A percentile compares a stretch with the other conserved stretches of the same genome.
These are phyloP conservation scores for Leucophenga maculata DNA, from an alignment of 2,888 invertebrate genomes.

Conservation along the genomic window DNA sequence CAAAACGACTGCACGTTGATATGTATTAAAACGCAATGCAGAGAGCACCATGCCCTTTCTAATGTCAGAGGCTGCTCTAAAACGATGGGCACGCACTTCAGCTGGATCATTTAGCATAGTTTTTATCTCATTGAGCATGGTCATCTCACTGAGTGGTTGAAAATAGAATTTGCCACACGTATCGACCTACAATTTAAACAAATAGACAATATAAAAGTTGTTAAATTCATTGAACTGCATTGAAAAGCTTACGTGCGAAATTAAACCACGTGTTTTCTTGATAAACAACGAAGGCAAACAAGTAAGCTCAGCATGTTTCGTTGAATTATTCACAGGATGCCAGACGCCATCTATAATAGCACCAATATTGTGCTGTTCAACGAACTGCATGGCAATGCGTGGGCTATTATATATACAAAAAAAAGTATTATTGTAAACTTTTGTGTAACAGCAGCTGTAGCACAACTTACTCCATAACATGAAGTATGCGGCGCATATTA, in stretches of 20 bases:
- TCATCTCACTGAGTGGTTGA: conserved; percentile 60
- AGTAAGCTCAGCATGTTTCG: conserved; percentile 74
- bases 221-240: background rate
- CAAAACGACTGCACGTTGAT: conserved; percentile 76
- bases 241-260: conserved; percentile 75
- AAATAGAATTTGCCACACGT: conserved; percentile 70
- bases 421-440: background rate
- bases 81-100: conserved; percentile 51
- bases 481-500: conserved; percentile 54
- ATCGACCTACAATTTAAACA: conserved; percentile 53
- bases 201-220: background rate
- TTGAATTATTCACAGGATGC: conserved; percentile 53
- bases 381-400: conserved; percentile 73
- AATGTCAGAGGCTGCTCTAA: conserved; percentile 57
- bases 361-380: conserved; percentile 66
- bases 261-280: conserved; percentile 71
- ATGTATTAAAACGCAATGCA: conserved; percentile 74
- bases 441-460: background rate
- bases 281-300: conserved; percentile 76
- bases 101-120: conserved; percentile 68
- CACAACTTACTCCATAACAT: conserved; percentile 67
- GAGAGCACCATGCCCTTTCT: conserved; percentile 75
- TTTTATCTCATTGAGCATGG: conserved; percentile 68
- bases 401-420: conserved; percentile 65
- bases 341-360: conserved; percentile 58